Conservation (phyloP, 2,797 vertebrate species). For the Gambusia yucatana region DNA sequence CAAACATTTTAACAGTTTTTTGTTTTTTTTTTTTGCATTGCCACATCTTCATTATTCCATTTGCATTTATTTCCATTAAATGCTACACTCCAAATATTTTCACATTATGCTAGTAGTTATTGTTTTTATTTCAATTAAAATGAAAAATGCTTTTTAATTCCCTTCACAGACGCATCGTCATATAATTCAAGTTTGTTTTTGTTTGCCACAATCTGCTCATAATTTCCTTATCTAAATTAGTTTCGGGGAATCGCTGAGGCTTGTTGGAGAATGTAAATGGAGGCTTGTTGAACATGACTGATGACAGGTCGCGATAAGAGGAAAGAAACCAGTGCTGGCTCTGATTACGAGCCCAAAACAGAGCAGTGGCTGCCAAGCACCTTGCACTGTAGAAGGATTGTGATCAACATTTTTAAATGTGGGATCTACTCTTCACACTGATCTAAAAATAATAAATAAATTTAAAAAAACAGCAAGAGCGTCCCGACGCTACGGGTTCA, state of each 20-base stretch:
- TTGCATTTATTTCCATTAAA: neutral
- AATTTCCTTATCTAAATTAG: conserved; percentile 9
- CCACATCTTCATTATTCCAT: neutral
- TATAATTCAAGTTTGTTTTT: conserved; percentile 3
- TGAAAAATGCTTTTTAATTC: conserved; percentile 2
- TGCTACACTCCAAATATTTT: neutral
- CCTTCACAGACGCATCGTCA: neutral
- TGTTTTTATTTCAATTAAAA: neutral
- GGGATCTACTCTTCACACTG: neutral
- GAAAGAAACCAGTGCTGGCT: neutral
- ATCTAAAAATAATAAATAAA: neutral
- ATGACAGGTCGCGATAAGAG: conserved; percentile 1
- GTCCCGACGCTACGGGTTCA: no score
- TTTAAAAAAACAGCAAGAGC: no score
- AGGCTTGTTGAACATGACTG: conserved; percentile 3
- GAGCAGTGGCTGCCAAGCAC: neutral
- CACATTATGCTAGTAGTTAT: neutral
- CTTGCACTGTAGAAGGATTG: neutral
- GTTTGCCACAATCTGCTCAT: neutral
- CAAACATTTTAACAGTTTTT: neutral
- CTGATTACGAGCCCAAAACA: neutral
- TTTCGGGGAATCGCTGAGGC: conserved; percentile 1
- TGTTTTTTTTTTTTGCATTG: neutral
- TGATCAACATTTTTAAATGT: neutral
- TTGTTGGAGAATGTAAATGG: neutral